Evolutionary conservation across 2,113 vertebrate species (phyloP).

Genomic region (Upupa epops): DNA sequence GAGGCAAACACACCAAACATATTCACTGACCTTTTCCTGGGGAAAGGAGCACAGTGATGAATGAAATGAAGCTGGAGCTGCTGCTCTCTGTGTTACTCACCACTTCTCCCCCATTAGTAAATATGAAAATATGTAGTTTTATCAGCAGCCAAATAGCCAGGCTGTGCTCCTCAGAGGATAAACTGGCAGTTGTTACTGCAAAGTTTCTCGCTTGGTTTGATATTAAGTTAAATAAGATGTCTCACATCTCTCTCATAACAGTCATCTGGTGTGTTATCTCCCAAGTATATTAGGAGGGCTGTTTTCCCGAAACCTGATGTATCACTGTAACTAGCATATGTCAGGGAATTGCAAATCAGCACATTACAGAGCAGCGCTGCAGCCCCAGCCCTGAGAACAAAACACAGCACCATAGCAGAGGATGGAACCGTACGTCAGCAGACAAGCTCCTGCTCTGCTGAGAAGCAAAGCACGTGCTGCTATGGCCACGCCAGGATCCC

Average conservation of each 20-base stretch:
- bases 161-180: constrained; percentile 42
- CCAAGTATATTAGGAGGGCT: constrained; percentile 5
- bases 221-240: constrained; percentile 41
- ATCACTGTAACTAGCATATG: constrained; percentile 19
- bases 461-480: background rate
- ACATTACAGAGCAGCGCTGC: background rate
- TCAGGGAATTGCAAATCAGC: constrained; percentile 56
- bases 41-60: background rate
- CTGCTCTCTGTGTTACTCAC: constrained; percentile 31
- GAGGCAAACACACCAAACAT: background rate
- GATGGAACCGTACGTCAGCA: accelerated
- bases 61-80: constrained; percentile 30
- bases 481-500: background rate
- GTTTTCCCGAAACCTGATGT: constrained; percentile 12
- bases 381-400: constrained; percentile 15
- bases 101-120: constrained; percentile 43
- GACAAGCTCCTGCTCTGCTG: background rate
- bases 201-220: constrained; percentile 34
- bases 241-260: constrained; percentile 24
- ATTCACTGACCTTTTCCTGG: background rate
- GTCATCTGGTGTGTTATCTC: constrained; percentile 51
- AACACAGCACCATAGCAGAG: background rate
- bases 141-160: constrained; percentile 46
- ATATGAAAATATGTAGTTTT: constrained; percentile 48
- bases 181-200: constrained; percentile 25